These are phyloP conservation scores for Pogoniulus pusillus DNA, from an alignment of 2,797 vertebrate genomes.

Conservation along the genomic window DNA sequence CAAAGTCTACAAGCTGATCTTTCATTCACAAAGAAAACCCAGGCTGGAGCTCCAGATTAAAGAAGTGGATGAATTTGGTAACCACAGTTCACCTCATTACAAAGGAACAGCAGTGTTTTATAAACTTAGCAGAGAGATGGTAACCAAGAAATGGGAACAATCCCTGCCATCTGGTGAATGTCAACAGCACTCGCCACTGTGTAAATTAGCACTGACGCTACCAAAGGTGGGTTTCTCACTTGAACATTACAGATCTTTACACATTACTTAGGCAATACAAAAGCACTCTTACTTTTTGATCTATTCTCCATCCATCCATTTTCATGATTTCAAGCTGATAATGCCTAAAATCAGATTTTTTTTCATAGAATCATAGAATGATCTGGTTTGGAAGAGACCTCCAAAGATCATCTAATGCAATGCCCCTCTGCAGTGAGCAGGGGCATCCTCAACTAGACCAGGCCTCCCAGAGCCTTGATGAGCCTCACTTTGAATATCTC, in stretches of 20 bases:
- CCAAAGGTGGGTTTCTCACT: slow-evolving; percentile 80
- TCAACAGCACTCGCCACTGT: slow-evolving; percentile 77
- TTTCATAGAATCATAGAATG: too few relatives aligned
- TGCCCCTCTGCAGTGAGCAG: too few relatives aligned
- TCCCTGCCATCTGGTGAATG: slow-evolving; percentile 16
- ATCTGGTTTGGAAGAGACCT: too few relatives aligned
- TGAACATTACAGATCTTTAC: neutral
- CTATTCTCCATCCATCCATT: neutral
- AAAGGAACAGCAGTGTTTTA: slow-evolving; percentile 84
- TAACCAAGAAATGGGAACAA: slow-evolving; percentile 67
- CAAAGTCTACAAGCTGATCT: slow-evolving; percentile 76
- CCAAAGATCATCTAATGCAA: too few relatives aligned
- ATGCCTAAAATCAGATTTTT: neutral
- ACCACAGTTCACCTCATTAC: slow-evolving; percentile 87
- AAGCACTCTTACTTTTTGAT: neutral
- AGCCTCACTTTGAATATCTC: too few relatives aligned
- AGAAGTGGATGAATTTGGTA: slow-evolving; percentile 87
- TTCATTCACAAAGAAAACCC: slow-evolving; percentile 85
- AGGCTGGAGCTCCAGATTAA: slow-evolving; percentile 79
- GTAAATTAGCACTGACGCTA: slow-evolving; percentile 83
- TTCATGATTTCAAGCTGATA: neutral
- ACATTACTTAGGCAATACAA: neutral
- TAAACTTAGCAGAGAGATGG: slow-evolving; percentile 78
- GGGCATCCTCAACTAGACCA: too few relatives aligned
- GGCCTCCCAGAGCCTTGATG: too few relatives aligned